A percentile compares a stretch with the other conserved stretches of the same genome.
These are phyloP conservation scores for Frankliniella intonsa DNA, from an alignment of 2,888 invertebrate genomes.

Conservation along the genomic window DNA sequence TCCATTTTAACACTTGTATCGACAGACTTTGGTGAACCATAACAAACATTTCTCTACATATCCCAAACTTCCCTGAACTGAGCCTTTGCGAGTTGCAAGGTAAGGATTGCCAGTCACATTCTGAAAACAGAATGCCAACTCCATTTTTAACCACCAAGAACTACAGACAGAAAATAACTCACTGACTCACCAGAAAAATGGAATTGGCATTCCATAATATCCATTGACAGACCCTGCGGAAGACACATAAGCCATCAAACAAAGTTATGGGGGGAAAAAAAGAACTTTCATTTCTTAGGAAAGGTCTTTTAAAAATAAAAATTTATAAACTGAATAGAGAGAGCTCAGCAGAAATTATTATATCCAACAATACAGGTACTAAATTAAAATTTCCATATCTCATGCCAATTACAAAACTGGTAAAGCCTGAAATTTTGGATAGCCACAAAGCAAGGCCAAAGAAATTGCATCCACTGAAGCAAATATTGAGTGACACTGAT, in stretches of 20 bases:
- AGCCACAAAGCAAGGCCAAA: not conserved
- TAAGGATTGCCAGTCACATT: not conserved
- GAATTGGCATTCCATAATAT: not conserved
- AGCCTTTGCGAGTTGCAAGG: not conserved
- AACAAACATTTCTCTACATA: too few species aligned
- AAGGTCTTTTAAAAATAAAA: not conserved
- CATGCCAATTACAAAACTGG: not conserved
- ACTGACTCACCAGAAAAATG: not conserved
- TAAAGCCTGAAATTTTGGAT: not conserved
- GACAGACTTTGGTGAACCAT: too few species aligned
- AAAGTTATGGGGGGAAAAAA: not conserved
- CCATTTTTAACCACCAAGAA: not conserved
- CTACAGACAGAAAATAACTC: not conserved
- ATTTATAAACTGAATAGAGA: not conserved
- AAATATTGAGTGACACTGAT: conserved; percentile 13
- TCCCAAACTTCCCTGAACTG: not conserved
- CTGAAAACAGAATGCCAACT: not conserved
- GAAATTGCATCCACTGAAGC: not conserved
- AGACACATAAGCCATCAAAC: conserved; percentile 3
- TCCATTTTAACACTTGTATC: too few species aligned
- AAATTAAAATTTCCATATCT: too few species aligned
- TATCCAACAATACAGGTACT: not conserved
- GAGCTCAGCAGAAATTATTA: not conserved
- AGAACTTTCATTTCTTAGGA: not conserved
- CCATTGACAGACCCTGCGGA: not conserved